phyloP scores from a whole-genome alignment of 1,140 invertebrate species.

The Musca domestica region DNA sequence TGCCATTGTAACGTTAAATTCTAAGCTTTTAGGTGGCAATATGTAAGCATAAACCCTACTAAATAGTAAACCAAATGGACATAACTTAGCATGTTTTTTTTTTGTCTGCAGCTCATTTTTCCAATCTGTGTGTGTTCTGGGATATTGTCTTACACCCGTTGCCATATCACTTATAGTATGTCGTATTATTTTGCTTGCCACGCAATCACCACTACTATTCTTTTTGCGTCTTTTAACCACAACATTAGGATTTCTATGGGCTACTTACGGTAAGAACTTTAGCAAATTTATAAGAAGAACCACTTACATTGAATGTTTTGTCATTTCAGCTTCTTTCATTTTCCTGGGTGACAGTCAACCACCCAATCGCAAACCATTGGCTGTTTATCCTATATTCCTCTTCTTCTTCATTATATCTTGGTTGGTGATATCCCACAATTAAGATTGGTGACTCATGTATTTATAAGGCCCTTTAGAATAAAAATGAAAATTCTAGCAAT shows the following conservation, averaged over 20 bases:
- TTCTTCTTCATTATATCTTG: conserved; percentile 98
- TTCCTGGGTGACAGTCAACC: conserved; percentile 94
- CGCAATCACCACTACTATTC: conserved; percentile 72
- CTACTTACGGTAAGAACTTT: conserved; percentile 79
- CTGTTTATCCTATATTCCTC: conserved; percentile 93
- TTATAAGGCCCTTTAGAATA: too few relatives aligned
- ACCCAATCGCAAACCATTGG: conserved; percentile 80
- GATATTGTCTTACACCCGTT: conserved; percentile 93
- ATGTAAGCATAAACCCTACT: conserved; percentile 66
- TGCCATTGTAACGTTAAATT: conserved; percentile 92
- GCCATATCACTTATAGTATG: conserved; percentile 81
- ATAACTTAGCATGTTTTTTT: conserved; percentile 15
- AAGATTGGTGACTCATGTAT: conserved; percentile 21
- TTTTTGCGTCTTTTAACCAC: conserved; percentile 77
- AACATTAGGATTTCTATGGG: conserved; percentile 85
- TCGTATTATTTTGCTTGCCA: conserved; percentile 72
- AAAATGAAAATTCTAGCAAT: too few relatives aligned
- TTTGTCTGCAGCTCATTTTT: conserved; percentile 83
- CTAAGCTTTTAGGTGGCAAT: conserved; percentile 87
- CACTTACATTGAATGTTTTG: too few relatives aligned
- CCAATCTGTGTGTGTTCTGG: conserved; percentile 96
- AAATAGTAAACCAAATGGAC: neutral
- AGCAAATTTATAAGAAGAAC: neutral
- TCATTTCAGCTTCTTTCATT: conserved; percentile 80
- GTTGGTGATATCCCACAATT: conserved; percentile 84